phyloP scores from a whole-genome alignment of 2,888 invertebrate genomes.

The Mythimna loreyi region DNA sequence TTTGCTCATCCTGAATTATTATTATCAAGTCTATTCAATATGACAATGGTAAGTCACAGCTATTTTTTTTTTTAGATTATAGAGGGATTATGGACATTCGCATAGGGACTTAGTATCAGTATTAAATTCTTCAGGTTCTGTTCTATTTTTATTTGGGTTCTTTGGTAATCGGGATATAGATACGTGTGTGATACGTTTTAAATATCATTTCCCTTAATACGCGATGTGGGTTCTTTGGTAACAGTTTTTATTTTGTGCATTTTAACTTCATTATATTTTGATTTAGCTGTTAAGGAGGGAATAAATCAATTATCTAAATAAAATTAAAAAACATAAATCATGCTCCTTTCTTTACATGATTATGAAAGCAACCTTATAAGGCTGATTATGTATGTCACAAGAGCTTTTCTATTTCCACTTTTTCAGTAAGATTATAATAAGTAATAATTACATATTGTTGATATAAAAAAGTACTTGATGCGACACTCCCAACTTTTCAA shows the following conservation, averaged over 20 bases:
- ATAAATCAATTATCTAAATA: background rate
- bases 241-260: background rate
- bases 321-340: background rate
- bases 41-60: constrained; percentile 79
- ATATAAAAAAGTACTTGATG: no score
- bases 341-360: background rate
- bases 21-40: constrained; percentile 67
- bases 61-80: constrained; percentile 12
- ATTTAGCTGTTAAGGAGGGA: background rate
- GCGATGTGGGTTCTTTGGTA: background rate
- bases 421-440: background rate
- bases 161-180: background rate
- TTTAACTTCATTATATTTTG: background rate
- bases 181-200: background rate
- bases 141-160: background rate
- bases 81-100: background rate
- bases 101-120: background rate
- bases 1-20: constrained; percentile 64
- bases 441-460: background rate
- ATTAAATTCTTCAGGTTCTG: background rate
- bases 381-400: background rate
- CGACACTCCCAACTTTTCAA: background rate
- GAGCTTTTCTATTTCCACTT: background rate
- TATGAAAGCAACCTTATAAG: background rate
- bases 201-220: background rate